Evolutionary conservation across 2,797 vertebrate genomes (phyloP).

Genomic region (Eremophila alpestris): DNA sequence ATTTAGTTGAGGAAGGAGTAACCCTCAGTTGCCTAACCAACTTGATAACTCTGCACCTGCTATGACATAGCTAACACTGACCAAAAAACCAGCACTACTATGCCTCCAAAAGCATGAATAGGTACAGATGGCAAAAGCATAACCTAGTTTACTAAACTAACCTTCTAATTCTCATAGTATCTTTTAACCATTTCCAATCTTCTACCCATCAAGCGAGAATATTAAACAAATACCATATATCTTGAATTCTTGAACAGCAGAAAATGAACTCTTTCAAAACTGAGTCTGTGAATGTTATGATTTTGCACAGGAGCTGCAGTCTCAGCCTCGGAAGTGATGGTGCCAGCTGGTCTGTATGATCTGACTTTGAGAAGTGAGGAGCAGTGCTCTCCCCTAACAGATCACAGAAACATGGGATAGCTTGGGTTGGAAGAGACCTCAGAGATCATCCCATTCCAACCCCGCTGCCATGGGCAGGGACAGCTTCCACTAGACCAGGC

Average conservation of each 20-base stretch:
- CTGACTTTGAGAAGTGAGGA: background rate
- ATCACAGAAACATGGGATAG: background rate
- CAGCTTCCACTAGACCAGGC: background rate
- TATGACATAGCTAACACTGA: background rate
- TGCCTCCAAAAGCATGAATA: background rate
- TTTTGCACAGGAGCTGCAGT: rapidly evolving
- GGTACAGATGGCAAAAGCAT: constrained; percentile 64
- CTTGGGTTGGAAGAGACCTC: background rate
- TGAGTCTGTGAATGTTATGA: background rate
- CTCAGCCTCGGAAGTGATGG: background rate
- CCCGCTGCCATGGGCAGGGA: background rate
- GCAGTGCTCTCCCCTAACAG: background rate
- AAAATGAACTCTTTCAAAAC: background rate
- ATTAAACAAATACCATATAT: constrained; percentile 58
- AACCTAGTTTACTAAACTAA: constrained; percentile 76
- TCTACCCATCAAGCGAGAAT: constrained; percentile 74
- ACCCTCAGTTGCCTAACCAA: background rate
- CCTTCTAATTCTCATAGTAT: constrained; percentile 57
- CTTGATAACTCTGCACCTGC: background rate
- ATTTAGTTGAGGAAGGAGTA: background rate
- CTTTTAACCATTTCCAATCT: constrained; percentile 77
- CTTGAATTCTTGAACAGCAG: background rate
- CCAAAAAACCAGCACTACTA: background rate
- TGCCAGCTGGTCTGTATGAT: background rate
- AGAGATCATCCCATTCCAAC: background rate